phyloP scores from a whole-genome alignment of 2,113 vertebrate genomes.

The Ranitomeya imitator region DNA sequence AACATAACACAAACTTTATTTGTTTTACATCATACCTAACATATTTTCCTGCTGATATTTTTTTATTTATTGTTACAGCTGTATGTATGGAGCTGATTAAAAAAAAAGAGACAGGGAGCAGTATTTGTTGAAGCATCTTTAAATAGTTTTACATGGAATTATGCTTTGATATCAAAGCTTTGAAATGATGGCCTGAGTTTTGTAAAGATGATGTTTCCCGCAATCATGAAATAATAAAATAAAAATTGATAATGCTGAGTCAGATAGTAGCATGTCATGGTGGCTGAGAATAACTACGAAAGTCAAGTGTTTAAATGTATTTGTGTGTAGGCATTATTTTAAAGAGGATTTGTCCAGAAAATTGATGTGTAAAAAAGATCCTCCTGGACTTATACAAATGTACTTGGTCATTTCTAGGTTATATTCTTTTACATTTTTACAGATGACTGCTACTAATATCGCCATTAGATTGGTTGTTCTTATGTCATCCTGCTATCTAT shows the following conservation, averaged over 20 bases:
- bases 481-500: too few species aligned
- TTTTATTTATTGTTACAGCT: slow-evolving; percentile 58
- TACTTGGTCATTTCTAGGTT: too few species aligned
- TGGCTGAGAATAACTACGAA: not conserved
- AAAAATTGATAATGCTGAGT: not conserved
- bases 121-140: slow-evolving; percentile 30
- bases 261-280: not conserved
- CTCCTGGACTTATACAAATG: too few species aligned
- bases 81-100: slow-evolving; percentile 56
- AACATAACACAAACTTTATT: slow-evolving; percentile 53
- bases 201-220: not conserved
- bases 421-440: too few species aligned
- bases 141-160: slow-evolving; percentile 30
- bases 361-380: too few species aligned
- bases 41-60: slow-evolving; percentile 58
- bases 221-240: not conserved
- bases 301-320: not conserved
- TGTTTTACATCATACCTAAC: slow-evolving; percentile 55
- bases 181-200: not conserved
- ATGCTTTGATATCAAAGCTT: slow-evolving; percentile 25
- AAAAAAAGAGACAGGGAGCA: slow-evolving; percentile 30
- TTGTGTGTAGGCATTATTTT: too few species aligned
- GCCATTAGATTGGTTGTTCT: too few species aligned
- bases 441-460: too few species aligned
- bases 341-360: too few species aligned